A percentile compares a stretch with the other conserved stretches of the same genome.
These are phyloP conservation scores for Melipona beecheii DNA, from an alignment of 2,888 invertebrate genomes.

Conservation along the genomic window DNA sequence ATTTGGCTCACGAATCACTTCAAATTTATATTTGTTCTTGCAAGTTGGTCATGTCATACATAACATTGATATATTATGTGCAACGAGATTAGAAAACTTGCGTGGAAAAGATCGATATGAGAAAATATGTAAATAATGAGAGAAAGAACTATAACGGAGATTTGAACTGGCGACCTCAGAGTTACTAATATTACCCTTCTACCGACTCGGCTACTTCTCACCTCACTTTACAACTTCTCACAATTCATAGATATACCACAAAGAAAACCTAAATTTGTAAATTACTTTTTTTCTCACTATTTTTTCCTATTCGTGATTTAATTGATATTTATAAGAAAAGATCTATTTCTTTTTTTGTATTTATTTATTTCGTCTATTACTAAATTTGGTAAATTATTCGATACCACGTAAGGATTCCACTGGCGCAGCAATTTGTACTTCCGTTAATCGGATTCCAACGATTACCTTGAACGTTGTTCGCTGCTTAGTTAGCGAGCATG, in stretches of 20 bases:
- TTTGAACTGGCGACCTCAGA: slow-evolving; percentile 22
- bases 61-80: slow-evolving; percentile 5
- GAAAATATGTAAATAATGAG: neutral
- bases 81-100: slow-evolving; percentile 43
- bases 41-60: slow-evolving; percentile 34
- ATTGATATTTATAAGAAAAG: neutral
- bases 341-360: neutral
- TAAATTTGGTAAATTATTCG: slow-evolving; percentile 16
- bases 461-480: slow-evolving; percentile 49
- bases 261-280: neutral
- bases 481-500: slow-evolving; percentile 1
- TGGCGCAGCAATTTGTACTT: slow-evolving; percentile 45
- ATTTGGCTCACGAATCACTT: slow-evolving; percentile 28
- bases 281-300: neutral
- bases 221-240: rapidly evolving
- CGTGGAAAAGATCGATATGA: slow-evolving; percentile 16
- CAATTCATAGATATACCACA: neutral
- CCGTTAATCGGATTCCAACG: slow-evolving; percentile 52
- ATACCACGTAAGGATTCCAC: slow-evolving; percentile 39
- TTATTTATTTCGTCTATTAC: neutral
- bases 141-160: neutral
- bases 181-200: neutral
- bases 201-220: neutral
- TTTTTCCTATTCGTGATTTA: neutral
- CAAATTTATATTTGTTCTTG: slow-evolving; percentile 22